Conservation (phyloP, 2,888 invertebrate species). For the Thera britannica region DNA sequence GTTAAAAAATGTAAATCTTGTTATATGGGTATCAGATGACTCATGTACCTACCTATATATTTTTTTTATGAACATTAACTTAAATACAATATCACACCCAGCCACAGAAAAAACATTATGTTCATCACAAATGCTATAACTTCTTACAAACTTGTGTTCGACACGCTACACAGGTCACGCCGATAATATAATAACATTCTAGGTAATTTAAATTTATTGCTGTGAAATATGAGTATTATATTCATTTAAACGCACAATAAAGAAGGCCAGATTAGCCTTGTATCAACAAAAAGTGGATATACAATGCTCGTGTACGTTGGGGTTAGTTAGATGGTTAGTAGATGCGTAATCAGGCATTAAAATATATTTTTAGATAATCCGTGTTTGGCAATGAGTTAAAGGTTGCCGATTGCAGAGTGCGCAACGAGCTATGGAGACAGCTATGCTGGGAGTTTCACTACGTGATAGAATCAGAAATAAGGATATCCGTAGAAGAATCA, state of each 20-base stretch:
- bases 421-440: too few species aligned
- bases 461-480: too few species aligned
- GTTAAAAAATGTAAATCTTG: too few species aligned
- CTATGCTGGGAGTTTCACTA: too few species aligned
- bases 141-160: conserved; percentile 30
- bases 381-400: conserved; percentile 53
- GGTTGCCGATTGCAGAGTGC: conserved; percentile 41
- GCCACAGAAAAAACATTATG: too few species aligned
- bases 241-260: conserved; percentile 31
- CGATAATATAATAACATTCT: conserved; percentile 40
- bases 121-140: conserved; percentile 10
- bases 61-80: too few species aligned
- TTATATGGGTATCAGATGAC: background rate
- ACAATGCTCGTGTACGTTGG: conserved; percentile 33
- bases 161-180: conserved; percentile 38
- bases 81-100: too few species aligned
- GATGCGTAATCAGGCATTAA: conserved; percentile 31
- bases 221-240: conserved; percentile 43
- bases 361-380: conserved; percentile 35
- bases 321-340: conserved; percentile 32
- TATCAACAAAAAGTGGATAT: conserved; percentile 45
- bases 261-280: conserved; percentile 50
- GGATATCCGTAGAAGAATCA: too few species aligned
- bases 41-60: too few species aligned
- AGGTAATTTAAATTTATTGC: conserved; percentile 43